These are phyloP conservation scores for Yoshiicerus persimilis DNA, from an alignment of 1,140 invertebrate species.

Conservation along the genomic window DNA sequence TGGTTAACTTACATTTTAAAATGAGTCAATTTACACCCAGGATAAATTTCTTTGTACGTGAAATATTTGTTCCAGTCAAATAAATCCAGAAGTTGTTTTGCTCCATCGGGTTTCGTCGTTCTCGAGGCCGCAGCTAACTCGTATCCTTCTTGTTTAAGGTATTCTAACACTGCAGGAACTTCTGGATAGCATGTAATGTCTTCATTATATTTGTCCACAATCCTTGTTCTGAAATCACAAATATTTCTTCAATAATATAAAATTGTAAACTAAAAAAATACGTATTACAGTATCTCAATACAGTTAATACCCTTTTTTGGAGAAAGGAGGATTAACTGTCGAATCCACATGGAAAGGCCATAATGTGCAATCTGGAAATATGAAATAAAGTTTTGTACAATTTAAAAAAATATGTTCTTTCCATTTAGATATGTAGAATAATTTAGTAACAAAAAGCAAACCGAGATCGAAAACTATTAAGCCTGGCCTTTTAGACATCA, in stretches of 20 bases:
- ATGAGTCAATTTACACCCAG: constrained; percentile 69
- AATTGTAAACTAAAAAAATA: neutral
- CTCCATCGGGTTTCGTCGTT: constrained; percentile 66
- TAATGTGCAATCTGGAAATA: constrained; percentile 70
- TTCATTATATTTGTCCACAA: constrained; percentile 59
- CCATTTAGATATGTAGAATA: too few relatives aligned
- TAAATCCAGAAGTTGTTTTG: constrained; percentile 65
- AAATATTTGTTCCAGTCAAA: constrained; percentile 74
- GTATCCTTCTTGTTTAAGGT: constrained; percentile 61
- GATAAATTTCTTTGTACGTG: constrained; percentile 72
- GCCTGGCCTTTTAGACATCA: neutral
- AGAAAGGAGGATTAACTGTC: constrained; percentile 68
- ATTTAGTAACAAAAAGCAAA: neutral
- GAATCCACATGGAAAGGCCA: constrained; percentile 78
- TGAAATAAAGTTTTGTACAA: neutral
- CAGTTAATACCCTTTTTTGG: constrained; percentile 52
- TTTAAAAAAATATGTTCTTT: too few relatives aligned
- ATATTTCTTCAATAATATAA: neutral
- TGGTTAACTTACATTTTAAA: constrained; percentile 63
- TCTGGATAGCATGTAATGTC: constrained; percentile 63
- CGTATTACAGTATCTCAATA: neutral
- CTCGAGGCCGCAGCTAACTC: constrained; percentile 66
- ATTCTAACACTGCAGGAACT: constrained; percentile 63
- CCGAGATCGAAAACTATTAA: neutral
- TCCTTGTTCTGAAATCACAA: neutral